Base-by-base conservation (phyloP, 1,140 invertebrate species). In the Camponotus pennsylvanicus region DNA sequence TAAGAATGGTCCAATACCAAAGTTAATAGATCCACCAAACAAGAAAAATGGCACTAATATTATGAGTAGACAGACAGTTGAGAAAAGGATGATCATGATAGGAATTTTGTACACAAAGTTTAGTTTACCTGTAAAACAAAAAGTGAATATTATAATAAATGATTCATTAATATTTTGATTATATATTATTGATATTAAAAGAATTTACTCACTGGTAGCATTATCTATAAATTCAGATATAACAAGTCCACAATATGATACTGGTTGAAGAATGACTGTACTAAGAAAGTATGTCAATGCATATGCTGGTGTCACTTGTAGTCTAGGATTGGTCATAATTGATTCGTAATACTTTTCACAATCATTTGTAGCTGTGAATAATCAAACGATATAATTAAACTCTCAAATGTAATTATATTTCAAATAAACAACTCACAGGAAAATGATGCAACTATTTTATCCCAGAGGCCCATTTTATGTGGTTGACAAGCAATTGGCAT, bases 331-430 rank as follows among this genome's bases (percentile, higher is more conserved):
- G 37, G 78, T 64, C 89, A 92, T 92, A 0, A 88, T 77, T 7
- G 88, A 82, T 89, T 92, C 84, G 34, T 88, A 90, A 61, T 94
- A 93, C 59, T 92, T 86, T 66, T 91, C 83, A 69, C 94, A 94
- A 52, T 92, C 89, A 0, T 91, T 88, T 0, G 32, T 61, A 67
- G 21, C 91, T 92, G 34, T 21, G 59, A 85, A 70, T 9, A 77
- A 85, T 40, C 3, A 59, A 83, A 11, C 3, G 66, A 42, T 0
- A 9, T 27, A 61, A 63, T 40, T 15, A 67, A 52, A 7, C 6
- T 66, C 11, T 67, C 3, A 13, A 69, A 27, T 64, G 21, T 1
- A 78, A 8, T 13, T 21, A 70, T 42, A 21, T 37, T 37, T 18
- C 6, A 55, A 3, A 49, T 55, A 64, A n/a, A 7, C 3, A 42